phyloP scores from a whole-genome alignment of 2,113 vertebrate genomes.

The Acrocephalus kingi region DNA sequence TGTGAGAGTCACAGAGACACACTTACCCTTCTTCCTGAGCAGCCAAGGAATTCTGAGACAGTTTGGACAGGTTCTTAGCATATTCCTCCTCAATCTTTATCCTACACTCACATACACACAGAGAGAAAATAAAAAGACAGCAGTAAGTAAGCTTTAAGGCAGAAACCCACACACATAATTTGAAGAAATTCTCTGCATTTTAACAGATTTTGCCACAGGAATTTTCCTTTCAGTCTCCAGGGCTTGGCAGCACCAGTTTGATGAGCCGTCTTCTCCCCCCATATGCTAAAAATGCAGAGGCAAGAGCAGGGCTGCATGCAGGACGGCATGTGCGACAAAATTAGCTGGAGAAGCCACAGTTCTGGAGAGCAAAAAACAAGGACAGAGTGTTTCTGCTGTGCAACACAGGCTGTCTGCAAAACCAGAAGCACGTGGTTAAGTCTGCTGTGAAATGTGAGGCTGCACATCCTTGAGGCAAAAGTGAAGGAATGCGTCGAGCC shows the following conservation, averaged over 20 bases:
- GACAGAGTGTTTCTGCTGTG: conserved; percentile 15
- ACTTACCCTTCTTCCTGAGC: conserved; percentile 97
- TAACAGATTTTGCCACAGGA: conserved; percentile 6
- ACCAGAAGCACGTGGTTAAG: neutral
- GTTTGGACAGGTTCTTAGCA: conserved; percentile 93
- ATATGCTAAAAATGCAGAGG: conserved; percentile 25
- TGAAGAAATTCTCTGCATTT: conserved; percentile 37
- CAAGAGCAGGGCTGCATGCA: neutral
- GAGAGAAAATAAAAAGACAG: conserved; percentile 47
- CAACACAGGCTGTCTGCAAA: neutral
- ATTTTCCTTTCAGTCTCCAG: conserved; percentile 30
- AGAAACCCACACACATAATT: conserved; percentile 20
- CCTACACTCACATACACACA: conserved; percentile 69
- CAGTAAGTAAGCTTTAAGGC: conserved; percentile 28
- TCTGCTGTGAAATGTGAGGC: neutral
- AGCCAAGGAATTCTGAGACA: conserved; percentile 93
- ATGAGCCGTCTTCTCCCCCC: neutral
- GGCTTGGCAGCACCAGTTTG: conserved; percentile 5
- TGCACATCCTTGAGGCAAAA: neutral
- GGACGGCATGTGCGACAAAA: neutral
- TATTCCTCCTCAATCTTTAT: conserved; percentile 99
- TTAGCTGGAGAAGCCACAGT: conserved; percentile 3
- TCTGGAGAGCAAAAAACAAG: conserved; percentile 23
- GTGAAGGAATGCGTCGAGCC: neutral
- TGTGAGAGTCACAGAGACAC: neutral